These are phyloP conservation scores for Tetragonisca angustula DNA, from an alignment of 2,888 invertebrate genomes.

Conservation along the genomic window DNA sequence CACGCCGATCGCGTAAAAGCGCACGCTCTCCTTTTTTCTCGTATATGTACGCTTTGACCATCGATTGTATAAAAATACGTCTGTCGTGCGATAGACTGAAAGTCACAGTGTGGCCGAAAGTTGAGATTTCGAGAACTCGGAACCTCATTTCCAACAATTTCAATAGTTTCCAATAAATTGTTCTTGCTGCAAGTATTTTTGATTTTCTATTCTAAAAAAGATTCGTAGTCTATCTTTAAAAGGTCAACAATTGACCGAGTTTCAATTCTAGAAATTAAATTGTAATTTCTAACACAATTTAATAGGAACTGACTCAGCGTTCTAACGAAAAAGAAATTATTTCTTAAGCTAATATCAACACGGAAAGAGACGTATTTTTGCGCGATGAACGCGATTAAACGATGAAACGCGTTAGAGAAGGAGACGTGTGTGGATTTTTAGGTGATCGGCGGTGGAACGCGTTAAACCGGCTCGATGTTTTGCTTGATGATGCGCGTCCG, in stretches of 20 bases:
- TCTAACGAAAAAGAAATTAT: neutral
- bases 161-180: too few relatives aligned
- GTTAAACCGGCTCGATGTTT: conserved; percentile 12
- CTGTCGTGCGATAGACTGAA: neutral
- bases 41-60: neutral
- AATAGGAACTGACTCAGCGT: neutral
- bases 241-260: too few relatives aligned
- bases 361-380: neutral
- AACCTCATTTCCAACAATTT: too few relatives aligned
- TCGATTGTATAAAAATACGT: neutral
- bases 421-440: neutral
- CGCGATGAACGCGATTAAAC: neutral
- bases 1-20: neutral
- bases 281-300: too few relatives aligned
- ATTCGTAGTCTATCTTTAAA: too few relatives aligned
- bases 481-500: conserved; percentile 32
- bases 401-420: neutral
- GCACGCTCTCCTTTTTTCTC: neutral
- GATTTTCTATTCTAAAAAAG: too few relatives aligned
- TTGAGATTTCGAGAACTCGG: too few relatives aligned
- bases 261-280: too few relatives aligned
- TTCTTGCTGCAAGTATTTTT: too few relatives aligned
- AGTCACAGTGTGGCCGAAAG: too few relatives aligned
- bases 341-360: neutral
- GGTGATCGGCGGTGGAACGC: neutral